Conservation (phyloP, 2,113 vertebrate species). For the Dasyurus viverrinus region DNA sequence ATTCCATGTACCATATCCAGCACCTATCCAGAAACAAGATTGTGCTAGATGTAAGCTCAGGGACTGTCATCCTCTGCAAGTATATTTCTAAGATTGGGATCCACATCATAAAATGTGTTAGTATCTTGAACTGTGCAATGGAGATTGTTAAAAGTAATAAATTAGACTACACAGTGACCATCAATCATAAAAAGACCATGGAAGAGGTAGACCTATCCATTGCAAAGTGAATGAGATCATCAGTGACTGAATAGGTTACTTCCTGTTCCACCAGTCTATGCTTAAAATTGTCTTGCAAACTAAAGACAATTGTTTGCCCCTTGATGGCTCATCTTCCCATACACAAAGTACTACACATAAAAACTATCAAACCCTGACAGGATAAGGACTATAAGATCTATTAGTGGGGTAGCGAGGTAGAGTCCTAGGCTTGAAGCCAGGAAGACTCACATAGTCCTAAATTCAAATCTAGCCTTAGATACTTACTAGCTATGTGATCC, state of each 20-base stretch:
- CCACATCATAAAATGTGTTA: too few relatives aligned
- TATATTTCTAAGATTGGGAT: too few relatives aligned
- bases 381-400: conserved; percentile 97
- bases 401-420: conserved; percentile 75
- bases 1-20: too few relatives aligned
- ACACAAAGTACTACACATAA: conserved; percentile 93
- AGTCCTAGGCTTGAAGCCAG: too few relatives aligned
- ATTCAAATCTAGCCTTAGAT: too few relatives aligned
- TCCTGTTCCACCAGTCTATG: conserved; percentile 95
- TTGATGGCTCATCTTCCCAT: conserved; percentile 93
- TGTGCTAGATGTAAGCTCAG: too few relatives aligned
- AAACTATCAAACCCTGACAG: conserved; percentile 93
- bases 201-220: conserved; percentile 93
- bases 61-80: too few relatives aligned
- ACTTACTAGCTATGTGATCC: too few relatives aligned
- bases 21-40: too few relatives aligned
- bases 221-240: conserved; percentile 94
- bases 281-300: conserved; percentile 95
- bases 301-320: conserved; percentile 95
- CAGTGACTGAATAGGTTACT: conserved; percentile 97
- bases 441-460: too few relatives aligned
- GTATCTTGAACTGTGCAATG: conserved; percentile 94
- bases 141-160: conserved; percentile 97
- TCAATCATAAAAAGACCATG: conserved; percentile 93
- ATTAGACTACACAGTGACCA: conserved; percentile 91